phyloP scores from a whole-genome alignment of 1,140 invertebrate species.

The Araneus ventricosus region DNA sequence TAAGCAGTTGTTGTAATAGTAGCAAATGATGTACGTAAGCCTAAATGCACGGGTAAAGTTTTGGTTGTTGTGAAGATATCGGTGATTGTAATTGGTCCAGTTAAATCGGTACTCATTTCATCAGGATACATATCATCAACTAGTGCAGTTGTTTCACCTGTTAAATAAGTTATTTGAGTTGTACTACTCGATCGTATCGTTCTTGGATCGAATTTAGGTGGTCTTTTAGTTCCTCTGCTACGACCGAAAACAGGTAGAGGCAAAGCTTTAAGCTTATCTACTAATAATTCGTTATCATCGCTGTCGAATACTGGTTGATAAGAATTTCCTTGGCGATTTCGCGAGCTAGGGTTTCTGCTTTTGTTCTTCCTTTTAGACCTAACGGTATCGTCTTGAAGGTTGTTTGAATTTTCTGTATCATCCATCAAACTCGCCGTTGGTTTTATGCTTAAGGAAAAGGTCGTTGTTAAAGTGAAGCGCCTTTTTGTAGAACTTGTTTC shows the following conservation, averaged over 20 bases:
- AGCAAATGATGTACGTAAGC: slow-evolving; percentile 77
- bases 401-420: slow-evolving; percentile 56
- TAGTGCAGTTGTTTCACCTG: neutral
- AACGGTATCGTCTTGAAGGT: slow-evolving; percentile 33
- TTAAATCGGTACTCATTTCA: neutral
- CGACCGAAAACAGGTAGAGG: slow-evolving; percentile 70
- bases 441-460: slow-evolving; percentile 60
- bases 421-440: slow-evolving; percentile 54
- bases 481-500: slow-evolving; percentile 51
- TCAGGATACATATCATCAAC: neutral
- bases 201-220: slow-evolving; percentile 74
- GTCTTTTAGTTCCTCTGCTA: slow-evolving; percentile 61
- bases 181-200: slow-evolving; percentile 56
- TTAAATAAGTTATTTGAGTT: slow-evolving; percentile 32
- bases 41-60: slow-evolving; percentile 77
- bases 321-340: slow-evolving; percentile 15
- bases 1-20: slow-evolving; percentile 78
- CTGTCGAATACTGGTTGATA: slow-evolving; percentile 56
- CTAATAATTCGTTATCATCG: slow-evolving; percentile 64
- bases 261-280: slow-evolving; percentile 56
- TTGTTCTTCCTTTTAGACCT: slow-evolving; percentile 25
- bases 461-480: slow-evolving; percentile 67
- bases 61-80: slow-evolving; percentile 77
- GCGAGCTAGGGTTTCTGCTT: neutral
- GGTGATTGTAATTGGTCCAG: slow-evolving; percentile 76